Base-by-base conservation (phyloP, 2,888 invertebrate genomes). In the Papilio elwesi region DNA sequence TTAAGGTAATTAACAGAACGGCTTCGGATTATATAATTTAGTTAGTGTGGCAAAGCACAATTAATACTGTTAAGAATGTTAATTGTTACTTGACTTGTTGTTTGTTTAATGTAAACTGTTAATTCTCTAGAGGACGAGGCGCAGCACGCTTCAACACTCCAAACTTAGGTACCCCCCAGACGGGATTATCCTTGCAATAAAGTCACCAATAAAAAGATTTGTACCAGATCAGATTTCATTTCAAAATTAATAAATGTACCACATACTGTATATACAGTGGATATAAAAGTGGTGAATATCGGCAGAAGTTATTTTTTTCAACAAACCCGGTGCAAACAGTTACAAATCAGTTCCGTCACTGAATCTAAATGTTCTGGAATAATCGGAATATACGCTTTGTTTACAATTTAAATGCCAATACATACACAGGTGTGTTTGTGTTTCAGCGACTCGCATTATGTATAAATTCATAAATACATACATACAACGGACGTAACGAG, bases 1-100 rank as follows among this genome's bases (percentile, higher is more conserved):
- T 71, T 66, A 71, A 59, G 71, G 71, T 26, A 67, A 51, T 55
- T 66, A 43, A 65, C 13, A 52, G 55, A 67, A 11, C 16, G 66
- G 66, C 71, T 71, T 71, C 52, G 66, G 48, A 66, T 71, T 71
- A 67, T 52, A 26, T 59, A 71, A 66, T 51, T 9, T 16, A 38
- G 36, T 70, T 51, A 55, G 51, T 52, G 43, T 12, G 36, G 26
- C 43, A 69, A 0, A n/a, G 9, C 15, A 26, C 6, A 62, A 59
- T 59, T 36, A 59, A 38, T 59, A 59, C 53, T 6, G 8, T 15
- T 53, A 15, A 16, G 5, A 53, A 26, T 26, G 4, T 26, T 26
- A 26, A 26, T 26, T 26, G 2, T 26, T 26, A n/a, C n/a, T n/a
- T n/a, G n/a, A n/a, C n/a, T n/a, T n/a, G n/a, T n/a, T n/a, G n/a